phyloP scores from a whole-genome alignment of 2,888 invertebrate species.

The Trisateles emortualis region DNA sequence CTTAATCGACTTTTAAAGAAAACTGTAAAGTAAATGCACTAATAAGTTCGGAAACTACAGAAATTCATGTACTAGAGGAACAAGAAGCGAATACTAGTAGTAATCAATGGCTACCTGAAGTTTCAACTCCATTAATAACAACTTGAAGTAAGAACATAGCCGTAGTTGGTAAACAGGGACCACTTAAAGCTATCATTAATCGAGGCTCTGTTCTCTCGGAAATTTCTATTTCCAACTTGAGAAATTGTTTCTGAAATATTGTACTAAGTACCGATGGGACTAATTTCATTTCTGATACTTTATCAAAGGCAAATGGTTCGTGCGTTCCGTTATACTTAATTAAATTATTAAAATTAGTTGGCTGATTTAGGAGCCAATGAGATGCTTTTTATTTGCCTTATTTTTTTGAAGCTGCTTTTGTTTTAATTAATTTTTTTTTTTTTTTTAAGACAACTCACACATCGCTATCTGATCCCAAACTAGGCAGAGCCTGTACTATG shows the following conservation, averaged over 20 bases:
- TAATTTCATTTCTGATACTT: constrained; percentile 42
- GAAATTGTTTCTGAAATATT: constrained; percentile 59
- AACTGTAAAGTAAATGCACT: background rate
- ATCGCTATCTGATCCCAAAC: no score
- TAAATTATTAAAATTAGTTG: constrained; percentile 35
- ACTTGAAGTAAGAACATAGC: constrained; percentile 24
- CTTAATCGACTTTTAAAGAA: no score
- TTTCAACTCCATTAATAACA: constrained; percentile 39
- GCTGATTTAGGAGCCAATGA: constrained; percentile 19
- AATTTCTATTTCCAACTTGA: constrained; percentile 58
- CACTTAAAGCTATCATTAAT: constrained; percentile 57
- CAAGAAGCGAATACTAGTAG: background rate
- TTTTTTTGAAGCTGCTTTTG: no score
- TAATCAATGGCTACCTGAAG: constrained; percentile 28
- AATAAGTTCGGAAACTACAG: background rate
- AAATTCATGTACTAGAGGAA: background rate
- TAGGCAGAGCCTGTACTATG: no score
- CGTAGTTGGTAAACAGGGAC: constrained; percentile 37
- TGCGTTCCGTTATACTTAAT: constrained; percentile 22
- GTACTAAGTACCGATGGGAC: constrained; percentile 40
- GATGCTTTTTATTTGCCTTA: constrained; percentile 12
- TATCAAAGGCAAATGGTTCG: constrained; percentile 27
- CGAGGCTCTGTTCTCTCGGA: constrained; percentile 46
- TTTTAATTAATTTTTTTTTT: no score
- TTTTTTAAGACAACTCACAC: no score